Evolutionary conservation across 1,140 invertebrate species (phyloP).

Genomic region (Lepidurus couesii): DNA sequence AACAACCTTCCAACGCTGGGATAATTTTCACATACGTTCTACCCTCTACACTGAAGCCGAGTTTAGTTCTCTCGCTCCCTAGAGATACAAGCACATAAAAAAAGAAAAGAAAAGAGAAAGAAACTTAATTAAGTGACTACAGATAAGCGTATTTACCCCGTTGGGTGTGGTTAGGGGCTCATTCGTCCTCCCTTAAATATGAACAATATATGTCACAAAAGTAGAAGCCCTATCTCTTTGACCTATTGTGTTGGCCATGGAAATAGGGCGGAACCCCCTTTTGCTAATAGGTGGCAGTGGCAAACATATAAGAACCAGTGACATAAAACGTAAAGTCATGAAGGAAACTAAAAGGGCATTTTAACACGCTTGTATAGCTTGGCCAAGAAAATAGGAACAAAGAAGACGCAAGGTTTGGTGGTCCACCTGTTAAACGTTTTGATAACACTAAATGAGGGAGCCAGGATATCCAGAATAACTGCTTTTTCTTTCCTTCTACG

Average conservation of each 20-base stretch:
- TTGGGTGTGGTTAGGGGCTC: slow-evolving; percentile 1
- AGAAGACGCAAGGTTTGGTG: no score
- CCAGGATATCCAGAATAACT: no score
- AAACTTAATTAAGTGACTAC: background rate
- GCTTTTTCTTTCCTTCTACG: no score
- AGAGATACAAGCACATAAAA: background rate
- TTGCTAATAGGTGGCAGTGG: background rate
- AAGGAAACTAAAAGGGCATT: no score
- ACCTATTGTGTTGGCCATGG: background rate
- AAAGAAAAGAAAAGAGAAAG: background rate
- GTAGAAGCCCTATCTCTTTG: no score
- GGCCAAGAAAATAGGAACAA: no score
- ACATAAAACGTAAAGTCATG: background rate
- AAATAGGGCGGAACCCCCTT: background rate
- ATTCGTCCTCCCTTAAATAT: background rate
- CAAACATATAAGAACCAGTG: background rate
- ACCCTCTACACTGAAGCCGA: background rate
- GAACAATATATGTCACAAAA: no score
- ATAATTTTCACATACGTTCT: no score
- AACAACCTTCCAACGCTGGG: no score
- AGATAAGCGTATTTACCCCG: background rate
- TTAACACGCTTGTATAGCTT: no score
- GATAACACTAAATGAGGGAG: no score
- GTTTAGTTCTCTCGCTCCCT: background rate
- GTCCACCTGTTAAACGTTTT: no score